Evolutionary conservation across 2,113 vertebrate genomes (phyloP).

Genomic region (Anseranas semipalmata): DNA sequence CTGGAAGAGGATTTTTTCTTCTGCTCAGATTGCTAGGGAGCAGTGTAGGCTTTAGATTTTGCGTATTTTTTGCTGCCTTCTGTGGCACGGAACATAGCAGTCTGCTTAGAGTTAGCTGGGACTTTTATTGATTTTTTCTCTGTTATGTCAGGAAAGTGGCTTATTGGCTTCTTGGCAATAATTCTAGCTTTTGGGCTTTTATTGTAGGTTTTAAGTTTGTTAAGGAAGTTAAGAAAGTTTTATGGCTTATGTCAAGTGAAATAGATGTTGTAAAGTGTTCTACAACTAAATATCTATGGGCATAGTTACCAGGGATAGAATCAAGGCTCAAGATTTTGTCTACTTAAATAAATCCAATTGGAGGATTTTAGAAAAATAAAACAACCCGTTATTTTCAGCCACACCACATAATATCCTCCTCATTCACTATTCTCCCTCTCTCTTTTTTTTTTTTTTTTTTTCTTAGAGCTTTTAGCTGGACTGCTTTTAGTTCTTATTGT

Average conservation of each 20-base stretch:
- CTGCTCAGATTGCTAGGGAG: neutral
- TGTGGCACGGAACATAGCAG: neutral
- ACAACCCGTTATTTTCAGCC: neutral
- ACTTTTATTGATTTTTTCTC: neutral
- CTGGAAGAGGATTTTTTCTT: neutral
- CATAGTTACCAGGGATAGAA: neutral
- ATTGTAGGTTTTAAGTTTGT: neutral
- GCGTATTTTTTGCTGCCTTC: neutral
- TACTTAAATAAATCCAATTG: neutral
- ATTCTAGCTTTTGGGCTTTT: constrained; percentile 7
- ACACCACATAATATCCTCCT: neutral
- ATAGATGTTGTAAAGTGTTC: neutral
- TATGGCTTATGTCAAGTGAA: constrained; percentile 9
- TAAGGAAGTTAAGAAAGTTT: constrained; percentile 14
- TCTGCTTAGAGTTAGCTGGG: neutral
- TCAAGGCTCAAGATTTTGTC: neutral
- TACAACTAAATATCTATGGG: neutral
- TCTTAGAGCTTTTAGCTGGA: neutral
- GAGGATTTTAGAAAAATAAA: neutral
- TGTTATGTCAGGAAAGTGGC: neutral
- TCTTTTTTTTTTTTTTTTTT: neutral
- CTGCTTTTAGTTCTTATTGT: neutral
- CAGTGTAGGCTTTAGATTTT: neutral
- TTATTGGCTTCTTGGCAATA: neutral
- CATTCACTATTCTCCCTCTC: neutral